Evolutionary conservation across 2,113 vertebrate genomes (phyloP), one percentile per base, ranked within the genome.

Genomic region (Neolamprologus caudopunctatus): DNA sequence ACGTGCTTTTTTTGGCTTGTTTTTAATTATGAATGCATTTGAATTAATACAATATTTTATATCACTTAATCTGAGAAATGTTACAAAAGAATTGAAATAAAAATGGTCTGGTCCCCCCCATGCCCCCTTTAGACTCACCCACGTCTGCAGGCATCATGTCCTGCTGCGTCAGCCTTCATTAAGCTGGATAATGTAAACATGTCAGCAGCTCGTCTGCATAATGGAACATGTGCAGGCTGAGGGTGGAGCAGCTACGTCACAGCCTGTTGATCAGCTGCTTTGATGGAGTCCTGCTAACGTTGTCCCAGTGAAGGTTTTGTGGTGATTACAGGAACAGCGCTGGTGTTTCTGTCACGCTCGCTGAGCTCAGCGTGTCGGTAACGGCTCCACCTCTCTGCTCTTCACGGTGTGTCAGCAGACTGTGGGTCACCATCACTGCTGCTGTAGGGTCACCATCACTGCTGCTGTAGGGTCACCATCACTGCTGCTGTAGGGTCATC

Each of bases 201-300:
- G 28, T 63, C 31, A 63, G 1, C 31, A 35, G 58, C 11, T 11
- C 0, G 17, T 35, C 31, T 63, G 31, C 4, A 0, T 11, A 0
- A 19, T 2, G 9, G 0, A 17, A 33, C 4, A 2, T 19, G 57
- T 61, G 57, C 28, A 61, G 57, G 28, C 58, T 1, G 58, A n/a
- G 58, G 58, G 16, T 10, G 58, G 58, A 61, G 58, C 28, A 33
- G 57, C 57, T 61, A 17, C 57, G 5, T 11, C 58, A 61, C 58
- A n/a, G 58, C 17, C 1, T 35, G 58, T 35, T 0, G 61, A 66
- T 66, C 61, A 8, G 61, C 31, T 66, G 61, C 61, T 66, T 35
- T 63, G 58, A 33, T 63, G 58, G 28, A 63, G 2, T 37, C 61
- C 61, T 37, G 61, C 31, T 66, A n/a, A n/a, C 61, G 0, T 31